These are phyloP conservation scores for Alosa sapidissima DNA, from an alignment of 2,797 vertebrate genomes.

Conservation along the genomic window DNA sequence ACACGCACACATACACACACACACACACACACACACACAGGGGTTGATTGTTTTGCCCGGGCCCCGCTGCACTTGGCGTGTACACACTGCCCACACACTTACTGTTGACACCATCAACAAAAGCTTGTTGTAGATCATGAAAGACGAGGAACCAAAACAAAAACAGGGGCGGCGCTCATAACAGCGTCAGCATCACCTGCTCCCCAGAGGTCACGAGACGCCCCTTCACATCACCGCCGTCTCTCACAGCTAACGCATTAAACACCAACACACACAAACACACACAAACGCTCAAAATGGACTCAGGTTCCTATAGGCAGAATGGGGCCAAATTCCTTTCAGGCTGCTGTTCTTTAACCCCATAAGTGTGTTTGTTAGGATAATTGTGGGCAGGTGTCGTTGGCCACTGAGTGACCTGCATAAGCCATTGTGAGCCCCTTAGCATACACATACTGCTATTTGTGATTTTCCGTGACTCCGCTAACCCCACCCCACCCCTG, in stretches of 20 bases:
- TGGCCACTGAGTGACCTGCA: neutral
- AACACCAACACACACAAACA: too few relatives aligned
- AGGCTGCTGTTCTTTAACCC: too few relatives aligned
- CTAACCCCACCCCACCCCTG: neutral
- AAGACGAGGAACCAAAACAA: conserved; percentile 43
- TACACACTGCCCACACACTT: conserved; percentile 64
- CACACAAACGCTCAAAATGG: too few relatives aligned
- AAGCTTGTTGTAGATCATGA: conserved; percentile 50
- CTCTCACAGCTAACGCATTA: neutral
- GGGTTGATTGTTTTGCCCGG: conserved; percentile 47
- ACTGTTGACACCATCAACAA: conserved; percentile 66
- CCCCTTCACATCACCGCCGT: too few relatives aligned
- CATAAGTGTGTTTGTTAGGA: neutral
- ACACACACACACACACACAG: conserved; percentile 26
- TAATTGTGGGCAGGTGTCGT: neutral
- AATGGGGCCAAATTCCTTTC: too few relatives aligned
- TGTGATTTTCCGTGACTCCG: too few relatives aligned
- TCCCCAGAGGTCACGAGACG: neutral
- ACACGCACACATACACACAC: neutral
- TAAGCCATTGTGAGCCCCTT: neutral
- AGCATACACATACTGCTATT: neutral
- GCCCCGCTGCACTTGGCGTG: conserved; percentile 60
- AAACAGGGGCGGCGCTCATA: conserved; percentile 54
- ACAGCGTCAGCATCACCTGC: neutral
- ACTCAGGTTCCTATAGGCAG: too few relatives aligned